phyloP scores from a whole-genome alignment of 1,140 invertebrate genomes.

The Bradysia coprophila region DNA sequence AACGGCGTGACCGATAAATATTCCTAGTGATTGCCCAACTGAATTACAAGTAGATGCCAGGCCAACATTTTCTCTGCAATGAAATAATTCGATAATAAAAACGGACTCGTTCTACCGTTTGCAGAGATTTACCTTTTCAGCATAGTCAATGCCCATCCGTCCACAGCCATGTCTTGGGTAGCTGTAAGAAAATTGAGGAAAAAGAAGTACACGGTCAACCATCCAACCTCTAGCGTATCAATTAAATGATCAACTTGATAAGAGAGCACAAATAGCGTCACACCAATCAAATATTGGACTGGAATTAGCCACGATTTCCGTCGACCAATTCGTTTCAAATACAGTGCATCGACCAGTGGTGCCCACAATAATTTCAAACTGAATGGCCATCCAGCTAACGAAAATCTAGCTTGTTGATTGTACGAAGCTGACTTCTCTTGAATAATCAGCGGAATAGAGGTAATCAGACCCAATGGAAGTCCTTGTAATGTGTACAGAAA shows the following conservation, averaged over 20 bases:
- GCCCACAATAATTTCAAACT: slow-evolving; percentile 90
- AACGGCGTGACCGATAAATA: no score
- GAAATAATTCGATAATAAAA: no score
- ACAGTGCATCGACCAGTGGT: slow-evolving; percentile 86
- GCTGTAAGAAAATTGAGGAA: slow-evolving; percentile 83
- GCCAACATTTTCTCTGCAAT: no score
- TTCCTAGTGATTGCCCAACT: no score
- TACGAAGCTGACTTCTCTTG: slow-evolving; percentile 73
- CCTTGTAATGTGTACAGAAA: slow-evolving; percentile 86
- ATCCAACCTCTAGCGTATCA: slow-evolving; percentile 44
- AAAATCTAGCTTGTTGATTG: slow-evolving; percentile 34
- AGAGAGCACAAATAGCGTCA: slow-evolving; percentile 71
- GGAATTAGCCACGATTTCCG: slow-evolving; percentile 90
- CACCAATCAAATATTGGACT: slow-evolving; percentile 59
- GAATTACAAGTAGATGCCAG: no score
- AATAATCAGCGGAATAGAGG: slow-evolving; percentile 79
- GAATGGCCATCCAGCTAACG: not conserved
- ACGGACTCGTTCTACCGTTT: no score
- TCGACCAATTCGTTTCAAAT: slow-evolving; percentile 58
- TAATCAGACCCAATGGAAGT: slow-evolving; percentile 77
- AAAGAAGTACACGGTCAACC: slow-evolving; percentile 72
- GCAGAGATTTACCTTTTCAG: no score
- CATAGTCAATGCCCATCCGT: slow-evolving; percentile 97
- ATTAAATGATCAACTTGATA: slow-evolving; percentile 31
- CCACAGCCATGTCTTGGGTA: slow-evolving; percentile 95